Evolutionary conservation across 2,113 vertebrate genomes (phyloP).

Genomic region (Halichoeres trimaculatus): DNA sequence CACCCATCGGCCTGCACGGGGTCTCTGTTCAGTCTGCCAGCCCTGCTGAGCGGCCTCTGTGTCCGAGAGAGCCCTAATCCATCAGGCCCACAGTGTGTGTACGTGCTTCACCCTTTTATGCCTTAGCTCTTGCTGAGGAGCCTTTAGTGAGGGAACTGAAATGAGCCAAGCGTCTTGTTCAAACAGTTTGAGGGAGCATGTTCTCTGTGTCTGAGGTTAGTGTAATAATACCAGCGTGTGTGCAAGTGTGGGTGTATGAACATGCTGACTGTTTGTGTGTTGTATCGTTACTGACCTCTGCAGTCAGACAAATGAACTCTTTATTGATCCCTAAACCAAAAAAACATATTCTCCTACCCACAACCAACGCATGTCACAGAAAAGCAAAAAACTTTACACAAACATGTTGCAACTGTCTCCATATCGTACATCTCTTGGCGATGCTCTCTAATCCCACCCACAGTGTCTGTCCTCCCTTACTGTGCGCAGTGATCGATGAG

Average conservation of each 20-base stretch:
- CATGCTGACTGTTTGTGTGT: conserved; percentile 40
- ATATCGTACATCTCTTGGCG: conserved; percentile 53
- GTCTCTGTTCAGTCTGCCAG: conserved; percentile 80
- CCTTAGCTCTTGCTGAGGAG: conserved; percentile 63
- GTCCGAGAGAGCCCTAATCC: conserved; percentile 65
- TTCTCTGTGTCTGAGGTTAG: conserved; percentile 40
- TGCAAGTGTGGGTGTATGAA: conserved; percentile 45
- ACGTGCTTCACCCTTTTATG: conserved; percentile 60
- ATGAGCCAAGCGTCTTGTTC: conserved; percentile 62
- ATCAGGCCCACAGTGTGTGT: conserved; percentile 67
- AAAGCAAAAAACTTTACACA: conserved; percentile 22
- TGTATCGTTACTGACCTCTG: conserved; percentile 52
- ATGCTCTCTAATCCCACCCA: conserved; percentile 72
- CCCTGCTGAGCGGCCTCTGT: conserved; percentile 74
- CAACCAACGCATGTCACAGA: conserved; percentile 32
- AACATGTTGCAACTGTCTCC: conserved; percentile 37
- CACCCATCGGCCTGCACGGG: conserved; percentile 71
- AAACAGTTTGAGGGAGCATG: conserved; percentile 47
- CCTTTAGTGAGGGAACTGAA: conserved; percentile 59
- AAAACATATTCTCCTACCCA: conserved; percentile 53
- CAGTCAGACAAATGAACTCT: conserved; percentile 53
- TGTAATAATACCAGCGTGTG: conserved; percentile 45
- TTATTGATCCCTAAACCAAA: conserved; percentile 41
- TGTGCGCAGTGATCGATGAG: conserved; percentile 78
- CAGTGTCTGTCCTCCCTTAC: conserved; percentile 69